These are phyloP conservation scores for Lophotriccus pileatus DNA, from an alignment of 2,797 vertebrate genomes.

Conservation along the genomic window DNA sequence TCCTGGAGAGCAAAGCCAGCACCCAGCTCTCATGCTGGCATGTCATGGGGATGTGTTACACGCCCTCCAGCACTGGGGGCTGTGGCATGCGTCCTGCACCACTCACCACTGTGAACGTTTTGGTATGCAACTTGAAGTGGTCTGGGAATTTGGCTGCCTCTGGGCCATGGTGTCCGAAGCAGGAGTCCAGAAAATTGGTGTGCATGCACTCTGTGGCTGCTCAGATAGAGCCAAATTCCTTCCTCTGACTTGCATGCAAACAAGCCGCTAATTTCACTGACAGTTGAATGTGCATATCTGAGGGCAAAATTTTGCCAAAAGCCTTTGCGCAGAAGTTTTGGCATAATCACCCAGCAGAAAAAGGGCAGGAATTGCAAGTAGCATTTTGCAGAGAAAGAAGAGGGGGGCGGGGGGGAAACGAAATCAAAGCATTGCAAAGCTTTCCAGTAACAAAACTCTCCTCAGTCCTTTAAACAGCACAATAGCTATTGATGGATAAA, in stretches of 20 bases:
- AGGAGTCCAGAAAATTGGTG: background rate
- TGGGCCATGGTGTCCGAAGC: background rate
- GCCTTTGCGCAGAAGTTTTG: background rate
- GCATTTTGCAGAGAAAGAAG: background rate
- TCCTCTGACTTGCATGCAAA: background rate
- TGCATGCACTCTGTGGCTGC: background rate
- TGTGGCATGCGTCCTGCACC: background rate
- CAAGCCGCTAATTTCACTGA: background rate
- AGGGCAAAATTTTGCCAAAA: background rate
- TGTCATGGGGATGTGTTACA: background rate
- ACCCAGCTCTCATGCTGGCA: background rate
- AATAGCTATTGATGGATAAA: constrained; percentile 16
- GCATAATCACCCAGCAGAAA: background rate
- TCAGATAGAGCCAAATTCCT: background rate
- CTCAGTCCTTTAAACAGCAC: background rate
- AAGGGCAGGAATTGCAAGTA: background rate
- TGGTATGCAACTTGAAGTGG: background rate
- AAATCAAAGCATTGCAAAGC: background rate
- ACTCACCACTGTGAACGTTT: background rate
- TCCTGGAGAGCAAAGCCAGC: background rate
- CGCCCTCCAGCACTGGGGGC: fast-evolving
- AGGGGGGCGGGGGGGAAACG: fast-evolving
- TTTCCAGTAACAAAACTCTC: background rate
- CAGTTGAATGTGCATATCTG: background rate
- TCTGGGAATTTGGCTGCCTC: background rate